Conservation (phyloP, 1,140 invertebrate species). For the Drosophila persimilis region DNA sequence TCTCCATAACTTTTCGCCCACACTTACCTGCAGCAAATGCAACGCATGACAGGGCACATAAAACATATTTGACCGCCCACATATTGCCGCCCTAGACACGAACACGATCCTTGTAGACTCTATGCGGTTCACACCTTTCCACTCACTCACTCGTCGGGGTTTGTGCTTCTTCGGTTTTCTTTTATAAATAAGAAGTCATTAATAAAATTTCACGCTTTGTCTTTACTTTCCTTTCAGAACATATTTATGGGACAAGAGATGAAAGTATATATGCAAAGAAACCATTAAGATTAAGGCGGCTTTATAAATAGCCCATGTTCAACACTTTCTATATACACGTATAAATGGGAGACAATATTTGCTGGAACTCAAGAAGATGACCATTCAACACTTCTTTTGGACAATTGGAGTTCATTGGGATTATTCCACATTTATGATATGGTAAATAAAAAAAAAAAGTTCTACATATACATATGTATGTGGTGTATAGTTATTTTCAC, state of each 20-base stretch:
- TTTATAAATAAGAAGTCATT: conserved; percentile 75
- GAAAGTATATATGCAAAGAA: conserved; percentile 63
- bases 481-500: conserved; percentile 15
- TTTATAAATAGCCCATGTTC: conserved; percentile 66
- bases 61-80: conserved; percentile 67
- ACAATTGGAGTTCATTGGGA: conserved; percentile 6
- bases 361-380: conserved; percentile 5
- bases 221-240: conserved; percentile 30
- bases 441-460: too few relatives aligned
- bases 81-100: conserved; percentile 50
- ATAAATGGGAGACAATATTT: conserved; percentile 7
- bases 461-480: background rate
- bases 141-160: conserved; percentile 34
- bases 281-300: conserved; percentile 68
- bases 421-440: background rate
- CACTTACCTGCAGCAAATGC: conserved; percentile 67
- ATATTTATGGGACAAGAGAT: conserved; percentile 48
- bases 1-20: conserved; percentile 23
- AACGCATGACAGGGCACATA: conserved; percentile 61
- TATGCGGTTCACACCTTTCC: conserved; percentile 46
- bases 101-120: conserved; percentile 27
- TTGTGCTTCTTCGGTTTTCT: conserved; percentile 30
- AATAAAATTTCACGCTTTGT: conserved; percentile 49
- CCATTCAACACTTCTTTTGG: conserved; percentile 10
- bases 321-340: conserved; percentile 46